A percentile compares a stretch with the other conserved stretches of the same genome.
Conservation (phyloP, 2,888 invertebrate species). For the Trisateles emortualis region DNA sequence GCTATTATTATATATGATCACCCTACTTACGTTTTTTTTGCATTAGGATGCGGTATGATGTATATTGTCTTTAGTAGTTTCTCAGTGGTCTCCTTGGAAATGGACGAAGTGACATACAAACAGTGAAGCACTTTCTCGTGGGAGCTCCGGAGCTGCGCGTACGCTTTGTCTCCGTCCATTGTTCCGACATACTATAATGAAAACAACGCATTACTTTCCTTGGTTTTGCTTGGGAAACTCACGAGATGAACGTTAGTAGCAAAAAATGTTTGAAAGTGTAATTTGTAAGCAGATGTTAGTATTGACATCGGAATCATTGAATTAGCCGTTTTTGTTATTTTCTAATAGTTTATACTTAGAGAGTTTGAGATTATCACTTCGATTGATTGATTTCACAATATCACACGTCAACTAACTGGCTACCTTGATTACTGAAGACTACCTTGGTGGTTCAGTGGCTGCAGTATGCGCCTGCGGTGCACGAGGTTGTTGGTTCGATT, state of each 20-base stretch:
- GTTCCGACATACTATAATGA: conserved; percentile 52
- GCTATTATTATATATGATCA: too few relatives aligned
- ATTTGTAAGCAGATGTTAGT: conserved; percentile 3
- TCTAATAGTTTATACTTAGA: background rate
- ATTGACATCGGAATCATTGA: background rate
- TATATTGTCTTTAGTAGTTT: conserved; percentile 30
- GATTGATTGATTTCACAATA: background rate
- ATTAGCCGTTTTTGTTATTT: conserved; percentile 1
- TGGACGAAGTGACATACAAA: conserved; percentile 53
- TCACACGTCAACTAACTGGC: too few relatives aligned
- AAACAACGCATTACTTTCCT: conserved; percentile 62
- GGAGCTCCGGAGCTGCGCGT: conserved; percentile 45
- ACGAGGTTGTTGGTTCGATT: too few relatives aligned
- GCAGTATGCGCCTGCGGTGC: too few relatives aligned
- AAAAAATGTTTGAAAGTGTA: conserved; percentile 35
- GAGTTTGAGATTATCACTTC: background rate
- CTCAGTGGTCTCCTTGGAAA: conserved; percentile 44
- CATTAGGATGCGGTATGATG: too few relatives aligned
- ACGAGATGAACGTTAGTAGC: conserved; percentile 36
- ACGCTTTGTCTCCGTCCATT: conserved; percentile 51
- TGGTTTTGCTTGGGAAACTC: conserved; percentile 54
- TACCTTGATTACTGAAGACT: too few relatives aligned
- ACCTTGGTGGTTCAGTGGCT: too few relatives aligned
- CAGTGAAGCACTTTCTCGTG: conserved; percentile 70
- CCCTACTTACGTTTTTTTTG: too few relatives aligned